Percentiles rank a stretch among this genome's conserved stretches.
Evolutionary conservation across 2,888 invertebrate genomes (phyloP).

Genomic region (Neoitamus cyanurus): DNA sequence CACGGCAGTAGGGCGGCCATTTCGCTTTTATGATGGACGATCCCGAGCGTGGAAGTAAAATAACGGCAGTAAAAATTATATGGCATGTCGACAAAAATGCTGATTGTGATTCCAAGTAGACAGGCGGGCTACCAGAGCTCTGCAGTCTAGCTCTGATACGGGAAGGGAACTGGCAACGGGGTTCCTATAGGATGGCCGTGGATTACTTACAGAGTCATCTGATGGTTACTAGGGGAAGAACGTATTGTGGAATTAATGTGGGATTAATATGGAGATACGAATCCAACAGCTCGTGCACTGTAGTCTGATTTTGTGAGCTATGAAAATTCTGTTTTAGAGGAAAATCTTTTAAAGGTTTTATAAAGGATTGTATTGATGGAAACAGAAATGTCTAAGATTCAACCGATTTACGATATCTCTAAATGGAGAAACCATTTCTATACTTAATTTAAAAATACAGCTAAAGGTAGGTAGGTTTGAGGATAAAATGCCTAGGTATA

Average conservation of each 20-base stretch:
- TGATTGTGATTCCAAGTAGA: neutral
- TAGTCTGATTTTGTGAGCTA: too few relatives aligned
- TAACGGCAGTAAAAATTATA: neutral
- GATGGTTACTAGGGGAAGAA: neutral
- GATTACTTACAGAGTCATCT: neutral
- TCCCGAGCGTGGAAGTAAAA: neutral
- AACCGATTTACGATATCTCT: too few relatives aligned
- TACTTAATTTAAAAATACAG: too few relatives aligned
- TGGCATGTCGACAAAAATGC: neutral
- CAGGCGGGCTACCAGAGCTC: neutral
- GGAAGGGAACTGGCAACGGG: neutral
- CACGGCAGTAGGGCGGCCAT: neutral
- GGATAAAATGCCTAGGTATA: too few relatives aligned
- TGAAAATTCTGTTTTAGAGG: too few relatives aligned
- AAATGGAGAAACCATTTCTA: too few relatives aligned
- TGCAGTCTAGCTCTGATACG: neutral
- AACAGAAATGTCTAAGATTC: too few relatives aligned
- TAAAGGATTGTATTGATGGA: too few relatives aligned
- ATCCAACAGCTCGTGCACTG: neutral
- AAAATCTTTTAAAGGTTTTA: too few relatives aligned
- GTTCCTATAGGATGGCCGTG: neutral
- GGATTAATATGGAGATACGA: neutral
- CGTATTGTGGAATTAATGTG: neutral
- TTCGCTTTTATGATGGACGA: neutral
- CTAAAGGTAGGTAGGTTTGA: too few relatives aligned